Conservation (phyloP, 2,113 vertebrate genomes). For the Tylochromis polylepis region DNA sequence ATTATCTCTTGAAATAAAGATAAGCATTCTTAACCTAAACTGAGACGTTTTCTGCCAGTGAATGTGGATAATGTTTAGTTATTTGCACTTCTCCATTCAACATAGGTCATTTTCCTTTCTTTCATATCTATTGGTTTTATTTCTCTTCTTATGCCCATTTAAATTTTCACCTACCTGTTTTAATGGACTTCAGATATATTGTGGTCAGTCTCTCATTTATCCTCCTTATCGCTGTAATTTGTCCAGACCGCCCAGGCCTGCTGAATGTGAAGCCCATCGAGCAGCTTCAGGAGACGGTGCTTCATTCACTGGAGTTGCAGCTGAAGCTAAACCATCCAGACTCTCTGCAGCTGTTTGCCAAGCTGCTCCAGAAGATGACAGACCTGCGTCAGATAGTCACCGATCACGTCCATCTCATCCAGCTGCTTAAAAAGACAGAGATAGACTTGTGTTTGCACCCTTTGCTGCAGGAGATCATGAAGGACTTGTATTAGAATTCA, state of each 20-base stretch:
- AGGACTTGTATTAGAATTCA: slow-evolving; percentile 87
- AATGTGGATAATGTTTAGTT: not conserved
- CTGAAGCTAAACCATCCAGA: slow-evolving; percentile 94
- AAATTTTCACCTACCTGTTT: not conserved
- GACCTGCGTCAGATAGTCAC: slow-evolving; percentile 97
- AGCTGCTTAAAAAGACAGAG: slow-evolving; percentile 92
- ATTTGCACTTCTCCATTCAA: not conserved
- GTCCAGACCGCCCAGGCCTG: slow-evolving; percentile 90
- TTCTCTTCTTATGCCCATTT: not conserved
- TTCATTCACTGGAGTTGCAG: slow-evolving; percentile 94
- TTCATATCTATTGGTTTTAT: not conserved
- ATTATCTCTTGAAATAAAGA: slow-evolving; percentile 31
- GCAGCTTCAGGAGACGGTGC: slow-evolving; percentile 91
- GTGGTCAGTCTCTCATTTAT: not conserved
- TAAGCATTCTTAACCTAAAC: slow-evolving; percentile 10
- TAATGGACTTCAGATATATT: not conserved
- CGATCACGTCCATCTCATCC: slow-evolving; percentile 91
- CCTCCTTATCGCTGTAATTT: not conserved
- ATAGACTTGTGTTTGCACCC: slow-evolving; percentile 92
- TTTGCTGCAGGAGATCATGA: slow-evolving; percentile 97
- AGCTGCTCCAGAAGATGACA: slow-evolving; percentile 98
- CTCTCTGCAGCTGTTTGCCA: slow-evolving; percentile 93
- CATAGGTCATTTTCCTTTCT: not conserved
- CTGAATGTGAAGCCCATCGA: slow-evolving; percentile 97
- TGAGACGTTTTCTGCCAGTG: not conserved